A percentile compares a stretch with the other conserved stretches of the same genome.
Conservation (phyloP, 1,140 invertebrate genomes). For the Steinernema khuongi region DNA sequence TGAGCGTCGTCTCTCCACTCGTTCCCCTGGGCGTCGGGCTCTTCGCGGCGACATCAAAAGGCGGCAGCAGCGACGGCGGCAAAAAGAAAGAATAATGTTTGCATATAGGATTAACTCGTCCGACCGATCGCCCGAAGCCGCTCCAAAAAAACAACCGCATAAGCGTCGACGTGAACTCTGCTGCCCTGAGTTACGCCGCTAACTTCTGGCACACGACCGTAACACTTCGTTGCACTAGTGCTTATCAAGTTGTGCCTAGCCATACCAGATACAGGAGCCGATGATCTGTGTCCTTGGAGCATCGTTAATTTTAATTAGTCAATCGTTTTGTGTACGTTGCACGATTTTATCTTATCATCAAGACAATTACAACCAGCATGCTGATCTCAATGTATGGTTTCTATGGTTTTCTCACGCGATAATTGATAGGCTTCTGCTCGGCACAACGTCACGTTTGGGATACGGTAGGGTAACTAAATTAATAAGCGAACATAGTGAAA, state of each 20-base stretch:
- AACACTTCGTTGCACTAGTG: no score
- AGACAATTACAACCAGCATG: not conserved
- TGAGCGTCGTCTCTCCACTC: not conserved
- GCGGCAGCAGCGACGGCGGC: slow-evolving; percentile 4
- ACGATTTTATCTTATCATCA: not conserved
- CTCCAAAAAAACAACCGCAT: not conserved
- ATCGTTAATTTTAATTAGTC: slow-evolving; percentile 2
- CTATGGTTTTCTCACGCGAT: no score
- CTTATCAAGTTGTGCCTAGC: no score
- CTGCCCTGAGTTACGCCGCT: not conserved
- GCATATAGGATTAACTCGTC: slow-evolving; percentile 9
- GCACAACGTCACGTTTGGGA: no score
- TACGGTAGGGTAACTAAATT: no score
- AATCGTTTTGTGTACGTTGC: not conserved
- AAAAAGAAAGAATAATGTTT: slow-evolving; percentile 17
- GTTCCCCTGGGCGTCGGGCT: not conserved
- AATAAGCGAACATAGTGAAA: no score
- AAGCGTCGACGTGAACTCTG: slow-evolving; percentile 4
- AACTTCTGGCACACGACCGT: no score
- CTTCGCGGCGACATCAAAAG: not conserved
- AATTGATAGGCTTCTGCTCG: no score
- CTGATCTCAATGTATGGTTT: no score
- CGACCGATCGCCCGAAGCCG: not conserved
- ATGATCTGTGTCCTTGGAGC: no score
- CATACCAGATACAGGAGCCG: no score